Base-by-base conservation (phyloP, 1,140 invertebrate species). In the Ctenoplectra terminalis region DNA sequence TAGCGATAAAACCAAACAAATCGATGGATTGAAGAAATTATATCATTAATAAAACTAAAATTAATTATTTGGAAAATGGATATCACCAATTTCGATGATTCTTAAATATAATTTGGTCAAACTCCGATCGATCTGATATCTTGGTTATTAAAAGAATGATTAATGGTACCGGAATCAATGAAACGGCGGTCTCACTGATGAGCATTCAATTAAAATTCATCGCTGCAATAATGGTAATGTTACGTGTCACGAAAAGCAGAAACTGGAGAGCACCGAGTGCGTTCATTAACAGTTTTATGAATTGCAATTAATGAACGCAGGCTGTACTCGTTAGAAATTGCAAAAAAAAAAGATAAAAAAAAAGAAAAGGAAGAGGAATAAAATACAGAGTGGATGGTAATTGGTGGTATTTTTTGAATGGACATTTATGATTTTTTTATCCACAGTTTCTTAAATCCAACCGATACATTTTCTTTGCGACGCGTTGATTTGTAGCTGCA, bases 211-310 rank as follows among this genome's bases (percentile, higher is more conserved):
- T 46, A 66, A 66, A 66, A 46, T 46, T 40, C 63, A 31, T 66
- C 37, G 6, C 11, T 0, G 54, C 8, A n/a, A 11, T 26, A 66
- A 66, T 13, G 40, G 15, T 66, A 66, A 66, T 63, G 23, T 63
- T n/a, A 31, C 31, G 15, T 8, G 20, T 9, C 60, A 17, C 8
- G 31, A 40, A 63, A 46, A 43, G 11, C n/a, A 17, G 40, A 26
- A 43, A 17, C n/a, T 11, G 37, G n/a, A 26, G 46, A n/a, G 63
- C 63, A 26, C 63, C 23, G n/a, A 17, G 37, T 15, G n/a, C 40
- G 63, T 66, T 66, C 46, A 66, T 66, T 66, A 66, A 66, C 63
- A 43, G 37, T 46, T 66, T 66, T 46, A 46, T 17, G 40, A 46
- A 40, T 40, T 40, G 63, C 63, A n/a, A 66, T 9, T 11, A 46